A percentile compares a stretch with the other conserved stretches of the same genome.
phyloP scores from a whole-genome alignment of 2,797 vertebrate genomes.

The Cottoperca gobio region DNA sequence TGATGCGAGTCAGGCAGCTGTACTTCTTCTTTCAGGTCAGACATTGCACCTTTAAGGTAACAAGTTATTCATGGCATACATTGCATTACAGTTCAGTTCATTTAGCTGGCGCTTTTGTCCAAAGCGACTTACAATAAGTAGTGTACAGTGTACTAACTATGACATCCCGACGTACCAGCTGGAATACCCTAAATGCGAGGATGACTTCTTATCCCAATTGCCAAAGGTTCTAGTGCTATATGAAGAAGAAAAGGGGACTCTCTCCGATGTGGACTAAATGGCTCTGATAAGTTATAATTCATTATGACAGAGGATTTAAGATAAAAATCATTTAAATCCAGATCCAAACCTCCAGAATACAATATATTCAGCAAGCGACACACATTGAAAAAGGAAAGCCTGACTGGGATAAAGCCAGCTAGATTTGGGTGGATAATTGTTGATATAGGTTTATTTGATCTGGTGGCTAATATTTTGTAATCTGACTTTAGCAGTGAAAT shows the following conservation, averaged over 20 bases:
- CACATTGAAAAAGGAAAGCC: neutral
- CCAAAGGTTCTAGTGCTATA: neutral
- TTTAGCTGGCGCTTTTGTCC: too few species aligned
- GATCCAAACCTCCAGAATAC: neutral
- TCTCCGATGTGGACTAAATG: neutral
- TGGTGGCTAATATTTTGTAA: neutral
- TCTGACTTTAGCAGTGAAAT: neutral
- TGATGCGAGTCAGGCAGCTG: too few species aligned
- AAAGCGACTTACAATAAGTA: too few species aligned
- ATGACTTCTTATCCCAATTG: conserved; percentile 1
- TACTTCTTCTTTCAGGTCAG: too few species aligned
- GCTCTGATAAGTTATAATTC: neutral
- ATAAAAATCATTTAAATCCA: conserved; percentile 6
- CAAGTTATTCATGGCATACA: too few species aligned
- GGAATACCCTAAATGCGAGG: neutral
- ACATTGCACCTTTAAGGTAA: too few species aligned
- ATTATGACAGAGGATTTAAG: neutral
- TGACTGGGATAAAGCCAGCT: neutral
- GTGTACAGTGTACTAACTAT: neutral
- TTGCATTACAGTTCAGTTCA: too few species aligned
- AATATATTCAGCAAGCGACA: neutral
- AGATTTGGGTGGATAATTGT: neutral
- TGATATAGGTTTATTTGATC: neutral
- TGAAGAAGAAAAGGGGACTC: neutral
- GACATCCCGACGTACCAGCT: neutral